Conservation (phyloP, 2,888 invertebrate genomes). For the Ophioninae sp. region DNA sequence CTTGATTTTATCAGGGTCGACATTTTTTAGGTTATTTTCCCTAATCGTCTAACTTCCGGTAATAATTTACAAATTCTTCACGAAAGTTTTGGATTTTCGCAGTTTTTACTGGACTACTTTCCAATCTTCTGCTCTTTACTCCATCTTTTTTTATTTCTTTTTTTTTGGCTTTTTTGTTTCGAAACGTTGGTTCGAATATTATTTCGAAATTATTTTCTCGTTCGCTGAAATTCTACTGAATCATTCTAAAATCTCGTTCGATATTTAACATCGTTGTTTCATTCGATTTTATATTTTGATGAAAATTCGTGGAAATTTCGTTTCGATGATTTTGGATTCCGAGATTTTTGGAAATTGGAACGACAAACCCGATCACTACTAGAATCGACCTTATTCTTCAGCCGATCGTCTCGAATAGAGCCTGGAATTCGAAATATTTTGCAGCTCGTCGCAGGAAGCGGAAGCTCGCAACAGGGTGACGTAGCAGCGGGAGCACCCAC, state of each 20-base stretch:
- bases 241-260: not conserved
- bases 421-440: conserved; percentile 70
- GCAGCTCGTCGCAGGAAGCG: conserved; percentile 91
- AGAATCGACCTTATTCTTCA: not conserved
- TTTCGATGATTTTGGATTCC: not conserved
- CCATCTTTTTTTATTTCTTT: conserved; percentile 1
- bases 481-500: conserved; percentile 82
- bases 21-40: no score
- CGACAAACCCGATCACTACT: not conserved
- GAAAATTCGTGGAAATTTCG: not conserved
- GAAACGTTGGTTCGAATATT: not conserved
- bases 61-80: no score
- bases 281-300: not conserved
- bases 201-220: not conserved
- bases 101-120: conserved; percentile 30
- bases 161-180: conserved; percentile 16
- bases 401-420: not conserved
- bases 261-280: not conserved
- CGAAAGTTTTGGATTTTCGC: no score
- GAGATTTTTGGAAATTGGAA: not conserved
- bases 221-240: conserved; percentile 5
- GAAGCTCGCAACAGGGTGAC: conserved; percentile 83
- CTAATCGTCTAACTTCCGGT: no score
- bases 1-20: no score
- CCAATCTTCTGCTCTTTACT: conserved; percentile 56